These are phyloP conservation scores for Xiphydria camelus DNA, from an alignment of 2,888 invertebrate genomes.

Conservation along the genomic window DNA sequence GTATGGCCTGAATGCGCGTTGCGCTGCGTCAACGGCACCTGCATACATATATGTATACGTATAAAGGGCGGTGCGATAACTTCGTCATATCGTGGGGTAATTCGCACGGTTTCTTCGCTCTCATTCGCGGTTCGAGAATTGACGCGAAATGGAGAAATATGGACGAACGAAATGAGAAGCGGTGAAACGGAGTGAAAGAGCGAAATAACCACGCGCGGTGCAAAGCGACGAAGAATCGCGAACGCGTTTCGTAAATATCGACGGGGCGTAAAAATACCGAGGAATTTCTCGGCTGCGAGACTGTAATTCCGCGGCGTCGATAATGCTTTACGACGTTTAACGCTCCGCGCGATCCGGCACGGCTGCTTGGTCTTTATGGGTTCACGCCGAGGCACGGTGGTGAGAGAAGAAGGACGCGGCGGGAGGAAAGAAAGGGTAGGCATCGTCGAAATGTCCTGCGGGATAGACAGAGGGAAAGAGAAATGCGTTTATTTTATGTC, in stretches of 20 bases:
- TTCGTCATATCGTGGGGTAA: too few species aligned
- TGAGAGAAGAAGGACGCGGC: too few species aligned
- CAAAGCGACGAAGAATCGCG: not conserved
- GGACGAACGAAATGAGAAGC: not conserved
- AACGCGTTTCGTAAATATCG: not conserved
- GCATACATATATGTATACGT: too few species aligned
- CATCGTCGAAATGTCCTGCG: too few species aligned
- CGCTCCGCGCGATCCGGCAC: slow-evolving; percentile 20
- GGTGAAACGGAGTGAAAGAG: not conserved
- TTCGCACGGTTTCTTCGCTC: too few species aligned
- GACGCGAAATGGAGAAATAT: not conserved
- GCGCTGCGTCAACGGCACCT: too few species aligned
- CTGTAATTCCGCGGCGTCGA: slow-evolving; percentile 37
- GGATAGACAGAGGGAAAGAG: too few species aligned
- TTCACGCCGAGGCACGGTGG: slow-evolving; percentile 30
- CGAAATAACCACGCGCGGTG: too few species aligned
- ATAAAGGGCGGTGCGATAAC: too few species aligned
- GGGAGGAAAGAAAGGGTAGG: too few species aligned
- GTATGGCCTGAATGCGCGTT: too few species aligned
- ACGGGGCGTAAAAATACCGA: not conserved
- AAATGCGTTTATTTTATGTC: too few species aligned
- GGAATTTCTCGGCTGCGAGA: not conserved
- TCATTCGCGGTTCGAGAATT: not conserved
- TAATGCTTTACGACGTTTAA: slow-evolving; percentile 39
- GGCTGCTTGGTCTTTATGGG: slow-evolving; percentile 34